Percentiles rank a stretch among this genome's conserved stretches.
Conservation (phyloP, 2,888 invertebrate genomes). For the Sesia apiformis region DNA sequence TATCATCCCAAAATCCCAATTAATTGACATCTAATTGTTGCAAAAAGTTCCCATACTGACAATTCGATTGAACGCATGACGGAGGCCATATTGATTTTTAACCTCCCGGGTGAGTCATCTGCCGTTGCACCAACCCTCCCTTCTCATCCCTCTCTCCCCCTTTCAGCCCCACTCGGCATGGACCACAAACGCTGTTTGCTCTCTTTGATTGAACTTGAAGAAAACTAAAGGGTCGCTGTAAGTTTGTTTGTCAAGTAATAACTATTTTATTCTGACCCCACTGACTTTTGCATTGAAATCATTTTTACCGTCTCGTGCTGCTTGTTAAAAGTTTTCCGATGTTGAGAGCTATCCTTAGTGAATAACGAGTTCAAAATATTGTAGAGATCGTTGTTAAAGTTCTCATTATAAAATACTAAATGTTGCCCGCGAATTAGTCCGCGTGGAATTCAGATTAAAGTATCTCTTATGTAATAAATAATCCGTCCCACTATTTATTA, state of each 20-base stretch:
- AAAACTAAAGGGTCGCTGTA: conserved; percentile 32
- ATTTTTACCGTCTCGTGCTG: no score
- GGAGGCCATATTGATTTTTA: conserved; percentile 60
- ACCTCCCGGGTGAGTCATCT: conserved; percentile 60
- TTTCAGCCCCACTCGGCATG: conserved; percentile 8
- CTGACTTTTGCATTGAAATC: neutral
- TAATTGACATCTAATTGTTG: no score
- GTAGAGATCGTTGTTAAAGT: neutral
- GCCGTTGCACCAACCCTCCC: conserved; percentile 27
- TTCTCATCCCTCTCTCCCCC: conserved; percentile 19
- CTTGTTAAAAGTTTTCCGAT: no score
- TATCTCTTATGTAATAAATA: no score
- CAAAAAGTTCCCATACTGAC: neutral
- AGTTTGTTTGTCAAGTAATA: conserved; percentile 45
- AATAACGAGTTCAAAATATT: no score
- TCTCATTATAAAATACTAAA: neutral
- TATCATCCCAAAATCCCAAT: no score
- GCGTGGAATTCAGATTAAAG: neutral
- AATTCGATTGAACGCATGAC: conserved; percentile 1
- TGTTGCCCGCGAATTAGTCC: neutral
- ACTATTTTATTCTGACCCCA: conserved; percentile 32
- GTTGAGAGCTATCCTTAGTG: no score
- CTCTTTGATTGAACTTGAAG: conserved; percentile 62
- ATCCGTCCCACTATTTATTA: no score
- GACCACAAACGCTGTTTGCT: conserved; percentile 45